Evolutionary conservation across 2,113 vertebrate genomes (phyloP), one percentile per base, ranked within the genome.

Genomic region (Corythornis vintsioides): DNA sequence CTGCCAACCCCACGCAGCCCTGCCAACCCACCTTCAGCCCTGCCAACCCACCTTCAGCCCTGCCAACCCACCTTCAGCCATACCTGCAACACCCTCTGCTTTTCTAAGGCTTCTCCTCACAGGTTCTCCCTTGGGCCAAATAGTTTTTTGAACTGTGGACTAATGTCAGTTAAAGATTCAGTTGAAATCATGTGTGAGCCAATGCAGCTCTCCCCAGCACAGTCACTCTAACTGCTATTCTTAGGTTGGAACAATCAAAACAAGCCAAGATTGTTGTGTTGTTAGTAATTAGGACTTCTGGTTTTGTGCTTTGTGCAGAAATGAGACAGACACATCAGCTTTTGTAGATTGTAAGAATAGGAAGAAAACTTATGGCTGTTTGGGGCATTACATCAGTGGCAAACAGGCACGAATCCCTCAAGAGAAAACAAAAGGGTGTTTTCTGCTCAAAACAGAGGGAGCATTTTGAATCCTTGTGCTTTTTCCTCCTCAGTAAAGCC

Each of bases 101-200:
- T 93, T 79, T 21, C 93, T 96, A 96, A 86, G 87, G 95, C 1
- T 33, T 95, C 95, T 95, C 94, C 92, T 96, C 96, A 96, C 16
- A 88, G 82, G n/a, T 60, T 92, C 89, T 96, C 95, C 89, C 91
- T 94, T 67, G 94, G 60, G 95, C 92, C 95, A 95, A 96, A 96
- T 78, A 94, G 15, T 80, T 96, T 96, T 96, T 92, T 96, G 96
- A 95, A 95, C 95, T 95, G 92, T 95, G 95, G 93, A 92, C 95
- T 94, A 35, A 89, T 45, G 83, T 94, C 83, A 87, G 15, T 91
- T 56, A 85, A 89, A 93, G 89, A 92, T 42, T 12, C 83, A 70
- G 89, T 92, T 96, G 95, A 83, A 87, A 96, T 94, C 92, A 79
- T 0, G 31, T 18, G 74, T 95, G 96, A 97, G 61, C 91, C 89